These are phyloP conservation scores for Drosophila rubida DNA, from an alignment of 2,888 invertebrate species.

Conservation along the genomic window DNA sequence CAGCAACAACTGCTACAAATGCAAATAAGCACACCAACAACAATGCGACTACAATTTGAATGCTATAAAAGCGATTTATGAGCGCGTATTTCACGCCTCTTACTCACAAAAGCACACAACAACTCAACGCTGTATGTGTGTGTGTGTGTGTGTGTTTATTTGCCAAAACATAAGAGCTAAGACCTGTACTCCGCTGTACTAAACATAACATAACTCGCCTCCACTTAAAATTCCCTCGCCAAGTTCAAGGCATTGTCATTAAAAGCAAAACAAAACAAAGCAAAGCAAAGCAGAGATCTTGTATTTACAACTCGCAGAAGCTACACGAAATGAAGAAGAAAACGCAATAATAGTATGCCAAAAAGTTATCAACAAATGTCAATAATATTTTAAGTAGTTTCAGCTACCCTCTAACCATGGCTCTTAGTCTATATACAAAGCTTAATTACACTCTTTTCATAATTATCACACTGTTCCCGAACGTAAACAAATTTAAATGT, in stretches of 20 bases:
- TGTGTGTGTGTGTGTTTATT: background rate
- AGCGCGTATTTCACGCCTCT: conserved; percentile 60
- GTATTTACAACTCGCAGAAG: conserved; percentile 51
- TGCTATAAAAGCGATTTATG: conserved; percentile 67
- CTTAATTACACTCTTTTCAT: no score
- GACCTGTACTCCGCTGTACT: conserved; percentile 30
- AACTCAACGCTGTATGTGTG: no score
- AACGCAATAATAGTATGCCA: conserved; percentile 19
- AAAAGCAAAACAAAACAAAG: conserved; percentile 11
- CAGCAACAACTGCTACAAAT: conserved; percentile 6
- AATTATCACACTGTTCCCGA: no score
- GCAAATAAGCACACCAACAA: conserved; percentile 26
- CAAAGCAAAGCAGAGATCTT: conserved; percentile 35
- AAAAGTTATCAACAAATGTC: conserved; percentile 28
- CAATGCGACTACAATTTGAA: conserved; percentile 52
- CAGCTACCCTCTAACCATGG: conserved; percentile 12
- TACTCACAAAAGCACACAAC: conserved; percentile 20
- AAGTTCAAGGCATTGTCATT: conserved; percentile 50
- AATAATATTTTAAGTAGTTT: conserved; percentile 7
- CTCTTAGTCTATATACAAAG: no score
- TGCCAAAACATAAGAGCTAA: conserved; percentile 14
- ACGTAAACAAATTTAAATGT: no score
- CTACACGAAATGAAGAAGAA: conserved; percentile 11
- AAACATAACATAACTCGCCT: conserved; percentile 23
- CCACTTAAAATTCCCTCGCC: conserved; percentile 16